Conservation (phyloP, 2,113 vertebrate genomes). For the Urocitellus parryii region DNA sequence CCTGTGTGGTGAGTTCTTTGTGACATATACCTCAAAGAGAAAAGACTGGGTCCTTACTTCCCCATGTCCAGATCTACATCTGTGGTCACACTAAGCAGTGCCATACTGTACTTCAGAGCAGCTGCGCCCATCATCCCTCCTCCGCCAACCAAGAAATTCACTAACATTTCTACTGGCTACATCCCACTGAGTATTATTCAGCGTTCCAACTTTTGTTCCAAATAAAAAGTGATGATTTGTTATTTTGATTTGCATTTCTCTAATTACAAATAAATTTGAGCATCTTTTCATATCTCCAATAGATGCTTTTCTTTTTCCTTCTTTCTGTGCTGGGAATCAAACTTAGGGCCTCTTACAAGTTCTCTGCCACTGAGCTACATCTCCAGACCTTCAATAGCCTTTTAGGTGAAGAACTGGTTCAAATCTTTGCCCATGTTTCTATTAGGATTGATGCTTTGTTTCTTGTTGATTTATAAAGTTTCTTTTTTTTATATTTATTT, state of each 20-base stretch:
- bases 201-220: background rate
- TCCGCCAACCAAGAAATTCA: no score
- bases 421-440: background rate
- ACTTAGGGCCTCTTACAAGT: no score
- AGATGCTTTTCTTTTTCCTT: background rate
- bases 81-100: background rate
- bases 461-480: background rate
- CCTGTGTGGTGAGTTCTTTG: background rate
- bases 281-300: background rate
- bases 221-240: background rate
- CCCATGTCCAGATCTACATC: no score
- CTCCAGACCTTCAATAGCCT: background rate
- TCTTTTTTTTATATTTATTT: no score
- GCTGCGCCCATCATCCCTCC: background rate
- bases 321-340: no score
- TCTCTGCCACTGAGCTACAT: no score
- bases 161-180: background rate
- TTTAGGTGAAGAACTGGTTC: background rate
- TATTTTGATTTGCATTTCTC: background rate
- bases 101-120: background rate
- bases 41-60: background rate
- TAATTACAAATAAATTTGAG: background rate
- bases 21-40: background rate
- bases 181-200: no score
- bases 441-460: background rate